phyloP scores from a whole-genome alignment of 2,888 invertebrate genomes.

The Pristionchus entomophagus region DNA sequence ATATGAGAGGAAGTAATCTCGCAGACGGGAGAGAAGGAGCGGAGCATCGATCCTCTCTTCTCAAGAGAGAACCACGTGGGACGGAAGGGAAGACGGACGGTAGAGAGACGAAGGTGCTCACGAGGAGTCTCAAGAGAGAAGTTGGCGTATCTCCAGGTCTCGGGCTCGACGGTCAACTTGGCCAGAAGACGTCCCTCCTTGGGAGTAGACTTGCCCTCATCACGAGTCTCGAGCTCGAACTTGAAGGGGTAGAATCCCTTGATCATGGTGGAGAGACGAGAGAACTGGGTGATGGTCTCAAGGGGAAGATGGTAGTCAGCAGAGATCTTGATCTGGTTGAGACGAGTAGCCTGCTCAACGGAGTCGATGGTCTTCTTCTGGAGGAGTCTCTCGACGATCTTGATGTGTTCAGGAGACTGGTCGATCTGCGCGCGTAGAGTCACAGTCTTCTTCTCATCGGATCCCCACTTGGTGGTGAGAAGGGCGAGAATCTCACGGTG shows the following conservation, averaged over 20 bases:
- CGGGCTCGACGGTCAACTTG: conserved; percentile 69
- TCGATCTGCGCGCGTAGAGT: conserved; percentile 52
- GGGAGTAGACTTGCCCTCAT: not conserved
- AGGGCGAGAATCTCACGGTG: conserved; percentile 59
- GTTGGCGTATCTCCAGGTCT: conserved; percentile 65
- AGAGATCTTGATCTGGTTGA: conserved; percentile 58
- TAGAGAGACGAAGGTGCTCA: conserved; percentile 57
- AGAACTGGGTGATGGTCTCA: conserved; percentile 54
- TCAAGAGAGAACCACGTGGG: conserved; percentile 46
- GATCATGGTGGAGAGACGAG: conserved; percentile 60
- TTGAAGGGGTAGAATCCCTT: conserved; percentile 65
- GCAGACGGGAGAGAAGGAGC: conserved; percentile 52
- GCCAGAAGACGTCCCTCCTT: conserved; percentile 46
- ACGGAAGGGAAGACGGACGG: conserved; percentile 55
- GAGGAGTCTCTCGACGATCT: not conserved
- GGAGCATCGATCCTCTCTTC: conserved; percentile 38
- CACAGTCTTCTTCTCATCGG: conserved; percentile 55
- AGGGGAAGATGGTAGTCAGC: conserved; percentile 62
- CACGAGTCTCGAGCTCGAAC: conserved; percentile 42
- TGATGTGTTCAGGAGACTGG: conserved; percentile 51
- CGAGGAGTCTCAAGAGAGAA: conserved; percentile 67
- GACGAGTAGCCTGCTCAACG: conserved; percentile 44
- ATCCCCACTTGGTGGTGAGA: conserved; percentile 55
- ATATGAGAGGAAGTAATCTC: conserved; percentile 59
- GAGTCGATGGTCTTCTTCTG: conserved; percentile 11